Percentiles rank a stretch among this genome's conserved stretches.
Evolutionary conservation across 2,888 invertebrate genomes (phyloP).

Genomic region (Athalia rosae): DNA sequence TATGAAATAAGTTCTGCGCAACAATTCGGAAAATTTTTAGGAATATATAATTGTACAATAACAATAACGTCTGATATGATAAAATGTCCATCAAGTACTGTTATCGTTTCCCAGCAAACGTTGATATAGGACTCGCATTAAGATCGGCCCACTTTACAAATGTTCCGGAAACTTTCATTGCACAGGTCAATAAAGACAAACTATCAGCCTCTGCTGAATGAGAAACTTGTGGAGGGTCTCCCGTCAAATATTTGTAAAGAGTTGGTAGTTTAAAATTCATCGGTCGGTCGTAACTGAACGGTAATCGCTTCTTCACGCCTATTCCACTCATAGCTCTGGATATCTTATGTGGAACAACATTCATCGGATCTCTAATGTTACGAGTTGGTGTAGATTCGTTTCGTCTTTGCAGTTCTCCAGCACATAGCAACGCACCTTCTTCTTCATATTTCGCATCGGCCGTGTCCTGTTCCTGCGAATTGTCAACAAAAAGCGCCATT

Average conservation of each 20-base stretch:
- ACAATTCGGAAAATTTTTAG: no score
- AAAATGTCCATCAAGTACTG: background rate
- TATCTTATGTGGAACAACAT: conserved; percentile 1
- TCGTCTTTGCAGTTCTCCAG: conserved; percentile 62
- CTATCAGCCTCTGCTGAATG: conserved; percentile 85
- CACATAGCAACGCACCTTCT: background rate
- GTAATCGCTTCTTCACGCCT: conserved; percentile 48
- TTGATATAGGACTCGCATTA: conserved; percentile 69
- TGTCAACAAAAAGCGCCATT: no score
- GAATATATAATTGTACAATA: no score
- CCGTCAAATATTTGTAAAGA: conserved; percentile 77
- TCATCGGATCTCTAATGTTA: conserved; percentile 53
- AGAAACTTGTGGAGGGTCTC: conserved; percentile 72
- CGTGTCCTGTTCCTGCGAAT: background rate
- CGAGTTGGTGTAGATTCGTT: conserved; percentile 77
- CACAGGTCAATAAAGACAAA: conserved; percentile 78
- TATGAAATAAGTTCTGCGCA: no score
- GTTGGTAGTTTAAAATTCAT: conserved; percentile 75
- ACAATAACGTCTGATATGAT: no score
- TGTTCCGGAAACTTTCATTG: conserved; percentile 75
- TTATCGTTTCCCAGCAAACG: background rate
- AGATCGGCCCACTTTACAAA: conserved; percentile 78
- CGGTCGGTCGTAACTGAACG: conserved; percentile 53
- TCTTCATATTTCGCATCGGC: background rate
- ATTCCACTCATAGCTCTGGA: background rate